Conservation (phyloP, 2,797 vertebrate species). For the Hapalemur alaotrensis region DNA sequence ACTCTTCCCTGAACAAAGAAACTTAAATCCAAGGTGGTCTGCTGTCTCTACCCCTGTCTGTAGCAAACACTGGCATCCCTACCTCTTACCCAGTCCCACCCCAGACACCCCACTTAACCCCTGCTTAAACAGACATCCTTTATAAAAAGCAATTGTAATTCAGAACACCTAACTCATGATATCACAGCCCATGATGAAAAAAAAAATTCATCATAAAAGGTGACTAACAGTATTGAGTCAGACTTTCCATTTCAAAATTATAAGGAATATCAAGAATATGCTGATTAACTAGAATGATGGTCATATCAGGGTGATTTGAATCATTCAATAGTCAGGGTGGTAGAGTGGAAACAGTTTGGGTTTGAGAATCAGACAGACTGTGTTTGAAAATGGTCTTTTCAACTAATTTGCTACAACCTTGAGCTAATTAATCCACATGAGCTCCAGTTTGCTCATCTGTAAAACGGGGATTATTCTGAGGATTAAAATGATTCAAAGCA, state of each 20-base stretch:
- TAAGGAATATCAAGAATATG: not conserved
- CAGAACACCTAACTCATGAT: not conserved
- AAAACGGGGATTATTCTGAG: not conserved
- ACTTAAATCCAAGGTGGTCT: not conserved
- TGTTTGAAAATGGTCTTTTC: not conserved
- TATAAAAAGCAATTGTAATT: not conserved
- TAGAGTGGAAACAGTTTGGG: not conserved
- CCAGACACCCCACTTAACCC: not conserved
- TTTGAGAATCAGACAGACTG: not conserved
- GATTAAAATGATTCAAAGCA: not conserved
- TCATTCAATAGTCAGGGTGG: not conserved
- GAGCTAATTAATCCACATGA: not conserved
- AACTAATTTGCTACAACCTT: not conserved
- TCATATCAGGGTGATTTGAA: not conserved
- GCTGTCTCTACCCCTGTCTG: not conserved
- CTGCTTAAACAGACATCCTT: not conserved
- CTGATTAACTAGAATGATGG: not conserved
- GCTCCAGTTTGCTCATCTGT: not conserved
- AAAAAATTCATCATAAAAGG: not conserved
- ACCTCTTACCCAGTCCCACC: not conserved
- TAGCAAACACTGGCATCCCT: not conserved
- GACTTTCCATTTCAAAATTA: not conserved
- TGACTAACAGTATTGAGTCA: not conserved
- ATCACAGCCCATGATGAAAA: not conserved
- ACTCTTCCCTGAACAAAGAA: not conserved